Evolutionary conservation across 2,888 invertebrate species (phyloP), one percentile per base, ranked within the genome.

Genomic region (Gasteruption jaculator): DNA sequence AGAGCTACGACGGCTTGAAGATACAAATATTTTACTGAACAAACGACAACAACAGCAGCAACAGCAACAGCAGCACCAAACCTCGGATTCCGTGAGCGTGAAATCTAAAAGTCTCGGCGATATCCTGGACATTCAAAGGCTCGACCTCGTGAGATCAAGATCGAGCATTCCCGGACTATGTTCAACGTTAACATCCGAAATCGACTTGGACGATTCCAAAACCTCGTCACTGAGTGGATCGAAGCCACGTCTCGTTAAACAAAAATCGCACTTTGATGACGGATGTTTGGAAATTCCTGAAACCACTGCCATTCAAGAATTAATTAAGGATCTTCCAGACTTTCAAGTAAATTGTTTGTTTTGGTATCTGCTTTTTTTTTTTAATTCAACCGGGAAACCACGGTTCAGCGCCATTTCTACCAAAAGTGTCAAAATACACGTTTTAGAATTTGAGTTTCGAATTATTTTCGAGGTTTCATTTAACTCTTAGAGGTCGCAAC

Each of bases 81-180:
- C 54, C 21, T 55, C 56, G 5, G 70, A 74, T 43, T 65, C 58
- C 46, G 72, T 77, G 22, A 80, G 82, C 33, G 75, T 86, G 36
- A 91, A 91, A 65, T 91, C 90, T 4, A 82, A 86, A 63, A 90
- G 90, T 65, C 76, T 91, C 53, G 86, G 86, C 41, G 89, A 90
- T 63, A 88, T 91, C 45, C 78, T 86, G 37, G 86, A 86, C 50
- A 77, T 82, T 38, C 85, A 87, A 56, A 79, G 83, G 50, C 78
- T 80, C 41, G 79, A 82, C 50, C 77, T 86, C 44, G 82, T 85
- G 8, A 77, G 86, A 52, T 86, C 87, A 10, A 77, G 85, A 43
- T 87, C 86, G 10, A 86, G 86, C 66, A 77, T 86, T 36, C 85
- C 86, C 10, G 85, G 83, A 57, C 73, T 85, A 16, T 67, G 63